Percentiles rank a stretch among this genome's conserved stretches.
These are phyloP conservation scores for Trichonephila clavata DNA, from an alignment of 1,140 invertebrate genomes.

Conservation along the genomic window DNA sequence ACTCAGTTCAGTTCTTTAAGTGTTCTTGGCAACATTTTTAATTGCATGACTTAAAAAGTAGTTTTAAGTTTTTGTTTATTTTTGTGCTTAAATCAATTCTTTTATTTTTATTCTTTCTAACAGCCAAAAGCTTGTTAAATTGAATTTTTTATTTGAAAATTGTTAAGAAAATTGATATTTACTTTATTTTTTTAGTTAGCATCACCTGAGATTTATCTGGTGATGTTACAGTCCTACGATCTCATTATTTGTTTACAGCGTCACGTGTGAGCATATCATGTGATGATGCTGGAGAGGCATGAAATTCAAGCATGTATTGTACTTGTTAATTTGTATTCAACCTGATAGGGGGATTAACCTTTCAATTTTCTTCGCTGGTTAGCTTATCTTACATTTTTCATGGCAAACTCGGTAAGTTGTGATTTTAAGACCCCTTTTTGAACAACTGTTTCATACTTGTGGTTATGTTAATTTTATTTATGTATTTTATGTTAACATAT, in stretches of 20 bases:
- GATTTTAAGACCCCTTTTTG: background rate
- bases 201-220: conserved; percentile 16
- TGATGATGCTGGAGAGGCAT: conserved; percentile 60
- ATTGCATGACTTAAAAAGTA: too few species aligned
- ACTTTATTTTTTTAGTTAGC: background rate
- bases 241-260: conserved; percentile 29
- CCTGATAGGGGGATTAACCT: background rate
- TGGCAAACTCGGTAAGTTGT: conserved; percentile 65
- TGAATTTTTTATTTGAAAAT: too few species aligned
- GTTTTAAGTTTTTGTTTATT: too few species aligned
- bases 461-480: background rate
- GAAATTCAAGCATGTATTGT: conserved; percentile 68
- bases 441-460: background rate
- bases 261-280: conserved; percentile 70
- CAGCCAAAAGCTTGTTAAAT: too few species aligned
- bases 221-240: background rate
- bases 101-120: too few species aligned
- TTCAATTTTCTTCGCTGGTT: background rate
- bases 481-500: background rate
- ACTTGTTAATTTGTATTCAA: conserved; percentile 32
- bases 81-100: too few species aligned
- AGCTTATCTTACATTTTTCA: conserved; percentile 21
- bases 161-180: too few species aligned
- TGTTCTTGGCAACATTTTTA: too few species aligned
- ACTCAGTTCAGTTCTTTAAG: too few species aligned